Base-by-base conservation (phyloP, 2,888 invertebrate species). In the Trisateles emortualis region DNA sequence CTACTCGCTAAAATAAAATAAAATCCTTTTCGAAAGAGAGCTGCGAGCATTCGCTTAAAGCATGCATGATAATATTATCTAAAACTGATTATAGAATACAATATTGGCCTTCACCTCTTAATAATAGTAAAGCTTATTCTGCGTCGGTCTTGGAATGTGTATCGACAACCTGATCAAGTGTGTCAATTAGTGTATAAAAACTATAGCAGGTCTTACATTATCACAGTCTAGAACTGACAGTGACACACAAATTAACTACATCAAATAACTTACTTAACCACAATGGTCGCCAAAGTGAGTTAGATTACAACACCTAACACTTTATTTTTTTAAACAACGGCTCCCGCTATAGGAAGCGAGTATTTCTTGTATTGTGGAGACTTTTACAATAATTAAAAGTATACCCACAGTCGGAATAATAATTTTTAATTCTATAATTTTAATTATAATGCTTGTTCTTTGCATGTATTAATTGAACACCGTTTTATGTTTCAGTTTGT, bases 401-500 rank as follows among this genome's bases (percentile, higher is more conserved):
- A n/a, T n/a, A n/a, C n/a, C n/a, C n/a, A n/a, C n/a, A n/a, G n/a
- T n/a, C n/a, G n/a, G n/a, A n/a, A n/a, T n/a, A n/a, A n/a, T n/a
- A n/a, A n/a, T n/a, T n/a, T n/a, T n/a, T n/a, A n/a, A n/a, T n/a
- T n/a, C n/a, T n/a, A n/a, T n/a, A n/a, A n/a, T n/a, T n/a, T n/a
- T n/a, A n/a, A n/a, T n/a, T n/a, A n/a, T n/a, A n/a, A n/a, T n/a
- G 19, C 19, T 19, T 19, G 2, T 6, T 29, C 8, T 9, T 29
- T 29, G 29, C 8, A 29, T 2, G 10, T 29, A 29, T 29, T 29
- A 29, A 32, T 11, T n/a, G 4, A 32, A 32, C 11, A 1, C 3
- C 1, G 2, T 11, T 11, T 78, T 2, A 13, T 42, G 36, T 67
- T 57, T 1, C 74, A 88, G 88, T 80, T 86, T 68, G 63, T 85